Evolutionary conservation across 2,797 vertebrate genomes (phyloP), one percentile per base, ranked within the genome.

Genomic region (Cichlasoma orientale): DNA sequence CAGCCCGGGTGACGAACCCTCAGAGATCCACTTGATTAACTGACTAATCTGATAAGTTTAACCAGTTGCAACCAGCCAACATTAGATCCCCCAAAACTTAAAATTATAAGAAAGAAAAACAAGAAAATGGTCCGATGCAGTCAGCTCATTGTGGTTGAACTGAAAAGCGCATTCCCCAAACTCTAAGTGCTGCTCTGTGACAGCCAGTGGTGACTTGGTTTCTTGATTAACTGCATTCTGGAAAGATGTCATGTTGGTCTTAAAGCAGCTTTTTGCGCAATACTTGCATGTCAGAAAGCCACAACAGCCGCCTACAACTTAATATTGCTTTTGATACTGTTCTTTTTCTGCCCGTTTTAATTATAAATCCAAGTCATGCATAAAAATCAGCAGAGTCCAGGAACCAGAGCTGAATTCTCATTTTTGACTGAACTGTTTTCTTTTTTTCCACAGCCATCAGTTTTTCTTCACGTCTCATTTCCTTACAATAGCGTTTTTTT

Each of bases 311-410:
- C 52, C 38, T 76, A 47, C 74, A 78, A 75, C 75, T 85, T 86
- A 78, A 86, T 83, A 89, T 78, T 83, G 59, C 75, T 84, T 89
- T 86, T 89, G 57, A 84, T 84, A 69, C 70, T 18, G 31, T 79
- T 83, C 68, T 82, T 58, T 78, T 77, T 58, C 83, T 80, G 57
- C 36, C 56, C 11, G 52, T 72, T 90, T 86, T 82, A 86, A 88
- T 92, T 91, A 85, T 54, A 79, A 86, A 86, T 83, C 44, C 75
- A 80, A 89, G 80, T 87, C 81, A 86, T 76, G 81, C 86, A 87
- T 83, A 81, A 84, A 70, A 56, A 69, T 58, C 66, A 54, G 29
- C 31, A 58, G 21, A 69, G 52, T 50, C 18, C 18, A 50, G 23
- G 80, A 82, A 77, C 63, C 71, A 44, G 19, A 70, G 54, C 2